Evolutionary conservation across 2,797 vertebrate genomes (phyloP).

Genomic region (Phalanger gymnotis): DNA sequence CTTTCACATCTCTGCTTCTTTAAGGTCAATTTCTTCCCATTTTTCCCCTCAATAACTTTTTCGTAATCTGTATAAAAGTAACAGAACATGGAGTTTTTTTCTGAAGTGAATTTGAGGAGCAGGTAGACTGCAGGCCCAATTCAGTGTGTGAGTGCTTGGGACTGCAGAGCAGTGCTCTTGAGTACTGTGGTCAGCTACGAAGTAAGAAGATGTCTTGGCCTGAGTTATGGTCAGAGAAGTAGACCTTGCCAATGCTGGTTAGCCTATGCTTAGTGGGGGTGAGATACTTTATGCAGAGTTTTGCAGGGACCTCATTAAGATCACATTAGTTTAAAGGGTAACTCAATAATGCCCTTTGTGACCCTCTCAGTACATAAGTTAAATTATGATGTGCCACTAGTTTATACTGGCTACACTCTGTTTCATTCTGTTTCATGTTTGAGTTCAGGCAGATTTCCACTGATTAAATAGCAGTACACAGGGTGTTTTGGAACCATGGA

Average conservation of each 20-base stretch:
- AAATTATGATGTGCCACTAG: slow-evolving; percentile 79
- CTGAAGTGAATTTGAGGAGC: neutral
- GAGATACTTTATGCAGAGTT: slow-evolving; percentile 82
- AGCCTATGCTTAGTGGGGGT: slow-evolving; percentile 31
- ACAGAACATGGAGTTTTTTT: neutral
- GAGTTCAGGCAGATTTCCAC: slow-evolving; percentile 77
- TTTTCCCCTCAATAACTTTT: neutral
- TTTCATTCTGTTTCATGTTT: slow-evolving; percentile 78
- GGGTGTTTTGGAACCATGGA: slow-evolving; percentile 79
- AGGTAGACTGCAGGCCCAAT: neutral
- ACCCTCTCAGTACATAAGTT: slow-evolving; percentile 84
- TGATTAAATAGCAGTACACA: slow-evolving; percentile 64
- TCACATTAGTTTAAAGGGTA: slow-evolving; percentile 92
- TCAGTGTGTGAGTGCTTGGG: neutral
- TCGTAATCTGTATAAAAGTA: neutral
- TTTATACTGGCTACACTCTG: slow-evolving; percentile 82
- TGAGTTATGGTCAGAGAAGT: neutral
- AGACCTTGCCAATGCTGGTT: neutral
- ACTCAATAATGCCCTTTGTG: slow-evolving; percentile 87
- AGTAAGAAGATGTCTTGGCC: neutral
- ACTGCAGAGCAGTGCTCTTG: neutral
- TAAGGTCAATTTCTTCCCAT: neutral
- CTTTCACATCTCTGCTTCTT: slow-evolving; percentile 23
- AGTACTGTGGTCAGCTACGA: neutral
- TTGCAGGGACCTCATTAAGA: slow-evolving; percentile 84